Conservation (phyloP, 1,140 invertebrate genomes). For the Procambarus virginalis region DNA sequence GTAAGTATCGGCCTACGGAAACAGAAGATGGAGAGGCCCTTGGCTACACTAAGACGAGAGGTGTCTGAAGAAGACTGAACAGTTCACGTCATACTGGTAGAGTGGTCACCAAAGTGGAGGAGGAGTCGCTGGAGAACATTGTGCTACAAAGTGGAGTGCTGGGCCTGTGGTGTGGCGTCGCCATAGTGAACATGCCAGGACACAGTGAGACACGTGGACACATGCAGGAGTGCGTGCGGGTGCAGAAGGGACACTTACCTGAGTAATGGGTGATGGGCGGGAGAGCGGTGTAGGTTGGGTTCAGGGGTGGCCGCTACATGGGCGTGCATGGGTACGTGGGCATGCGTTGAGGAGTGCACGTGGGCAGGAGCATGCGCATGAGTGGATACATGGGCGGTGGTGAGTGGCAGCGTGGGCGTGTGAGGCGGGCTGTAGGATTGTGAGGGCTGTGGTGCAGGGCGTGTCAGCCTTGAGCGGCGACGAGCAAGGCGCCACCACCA, state of each 20-base stretch:
- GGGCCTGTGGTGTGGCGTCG: background rate
- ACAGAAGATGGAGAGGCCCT: background rate
- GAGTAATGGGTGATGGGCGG: conserved; percentile 84
- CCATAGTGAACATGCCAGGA: background rate
- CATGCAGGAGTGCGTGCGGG: conserved; percentile 24
- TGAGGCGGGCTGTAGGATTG: conserved; percentile 77
- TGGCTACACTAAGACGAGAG: background rate
- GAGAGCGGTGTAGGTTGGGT: conserved; percentile 79
- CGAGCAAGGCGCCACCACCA: conserved; percentile 76
- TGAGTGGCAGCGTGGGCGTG: conserved; percentile 69
- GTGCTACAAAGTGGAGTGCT: background rate
- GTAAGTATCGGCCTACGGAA: background rate
- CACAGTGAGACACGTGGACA: background rate
- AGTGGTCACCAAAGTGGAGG: background rate
- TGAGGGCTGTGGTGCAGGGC: conserved; percentile 73
- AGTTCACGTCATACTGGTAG: background rate
- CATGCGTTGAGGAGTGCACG: conserved; percentile 71
- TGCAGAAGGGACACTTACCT: conserved; percentile 77
- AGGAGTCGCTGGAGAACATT: background rate
- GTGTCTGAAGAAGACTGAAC: background rate
- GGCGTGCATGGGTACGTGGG: conserved; percentile 63
- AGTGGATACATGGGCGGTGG: conserved; percentile 42
- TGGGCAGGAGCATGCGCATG: conserved; percentile 64
- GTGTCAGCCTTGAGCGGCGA: conserved; percentile 72
- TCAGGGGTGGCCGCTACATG: conserved; percentile 60